Conservation (phyloP, 2,797 vertebrate genomes). For the Brachyrhaphis roseni region DNA sequence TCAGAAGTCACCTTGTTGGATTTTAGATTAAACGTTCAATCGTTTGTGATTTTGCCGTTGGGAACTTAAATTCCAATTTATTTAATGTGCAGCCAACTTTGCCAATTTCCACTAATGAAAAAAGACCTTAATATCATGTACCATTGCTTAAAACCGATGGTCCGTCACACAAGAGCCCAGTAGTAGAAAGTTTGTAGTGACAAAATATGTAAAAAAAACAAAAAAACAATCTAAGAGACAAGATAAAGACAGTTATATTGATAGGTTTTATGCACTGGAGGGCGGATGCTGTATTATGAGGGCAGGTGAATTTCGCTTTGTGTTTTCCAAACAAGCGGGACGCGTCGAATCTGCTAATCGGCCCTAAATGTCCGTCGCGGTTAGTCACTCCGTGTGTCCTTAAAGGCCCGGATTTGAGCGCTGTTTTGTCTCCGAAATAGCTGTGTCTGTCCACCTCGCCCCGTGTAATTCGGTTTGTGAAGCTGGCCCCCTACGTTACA, state of each 20-base stretch:
- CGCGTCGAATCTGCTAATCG: constrained; percentile 68
- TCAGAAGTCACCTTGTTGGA: background rate
- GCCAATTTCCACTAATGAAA: background rate
- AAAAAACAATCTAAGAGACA: too few species aligned
- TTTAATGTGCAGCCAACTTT: background rate
- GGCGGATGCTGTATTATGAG: background rate
- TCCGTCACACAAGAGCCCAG: background rate
- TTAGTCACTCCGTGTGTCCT: constrained; percentile 61
- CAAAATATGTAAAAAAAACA: background rate
- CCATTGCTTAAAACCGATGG: background rate
- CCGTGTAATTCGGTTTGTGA: constrained; percentile 81
- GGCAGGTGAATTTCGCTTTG: constrained; percentile 20
- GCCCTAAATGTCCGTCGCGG: constrained; percentile 61
- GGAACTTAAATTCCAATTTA: background rate
- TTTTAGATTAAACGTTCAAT: background rate
- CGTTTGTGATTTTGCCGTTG: background rate
- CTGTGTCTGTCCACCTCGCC: constrained; percentile 79
- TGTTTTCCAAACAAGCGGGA: constrained; percentile 62
- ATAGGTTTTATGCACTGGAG: background rate
- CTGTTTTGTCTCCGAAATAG: constrained; percentile 80
- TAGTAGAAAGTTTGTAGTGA: background rate
- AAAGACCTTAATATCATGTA: background rate
- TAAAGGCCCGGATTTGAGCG: constrained; percentile 72
- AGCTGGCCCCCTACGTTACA: constrained; percentile 50
- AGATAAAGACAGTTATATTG: background rate